Evolutionary conservation across 2,888 invertebrate genomes (phyloP).

Genomic region (Rhagophthalmus giganteus): DNA sequence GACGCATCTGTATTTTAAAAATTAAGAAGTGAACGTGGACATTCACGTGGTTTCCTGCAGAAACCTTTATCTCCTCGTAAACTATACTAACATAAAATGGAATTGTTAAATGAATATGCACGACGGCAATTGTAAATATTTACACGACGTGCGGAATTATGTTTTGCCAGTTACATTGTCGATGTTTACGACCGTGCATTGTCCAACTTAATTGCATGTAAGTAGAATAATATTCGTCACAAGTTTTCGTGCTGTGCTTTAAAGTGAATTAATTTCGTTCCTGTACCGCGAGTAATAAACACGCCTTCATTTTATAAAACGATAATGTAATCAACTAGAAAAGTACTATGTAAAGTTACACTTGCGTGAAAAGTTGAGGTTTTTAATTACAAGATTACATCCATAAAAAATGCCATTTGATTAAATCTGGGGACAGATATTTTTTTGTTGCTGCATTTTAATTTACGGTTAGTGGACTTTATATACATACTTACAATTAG

Average conservation of each 20-base stretch:
- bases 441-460: no score
- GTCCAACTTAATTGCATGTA: constrained; percentile 13
- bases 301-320: not conserved
- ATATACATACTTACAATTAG: no score
- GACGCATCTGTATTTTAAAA: constrained; percentile 13
- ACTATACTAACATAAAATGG: not conserved
- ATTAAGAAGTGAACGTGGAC: constrained; percentile 2
- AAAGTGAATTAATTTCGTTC: constrained; percentile 10
- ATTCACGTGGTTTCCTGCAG: not conserved
- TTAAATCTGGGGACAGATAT: no score
- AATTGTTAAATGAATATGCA: not conserved
- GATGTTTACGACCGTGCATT: constrained; percentile 5
- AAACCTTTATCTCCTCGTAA: not conserved
- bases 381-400: no score
- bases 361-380: no score
- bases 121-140: constrained; percentile 4
- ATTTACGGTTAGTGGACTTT: no score
- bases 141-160: not conserved
- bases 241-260: constrained; percentile 8
- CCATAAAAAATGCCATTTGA: no score
- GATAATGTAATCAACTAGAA: not conserved
- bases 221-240: constrained; percentile 6
- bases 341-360: not conserved
- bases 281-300: not conserved
- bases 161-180: not conserved